phyloP scores from a whole-genome alignment of 2,888 invertebrate genomes.

The Leucoma salicis region DNA sequence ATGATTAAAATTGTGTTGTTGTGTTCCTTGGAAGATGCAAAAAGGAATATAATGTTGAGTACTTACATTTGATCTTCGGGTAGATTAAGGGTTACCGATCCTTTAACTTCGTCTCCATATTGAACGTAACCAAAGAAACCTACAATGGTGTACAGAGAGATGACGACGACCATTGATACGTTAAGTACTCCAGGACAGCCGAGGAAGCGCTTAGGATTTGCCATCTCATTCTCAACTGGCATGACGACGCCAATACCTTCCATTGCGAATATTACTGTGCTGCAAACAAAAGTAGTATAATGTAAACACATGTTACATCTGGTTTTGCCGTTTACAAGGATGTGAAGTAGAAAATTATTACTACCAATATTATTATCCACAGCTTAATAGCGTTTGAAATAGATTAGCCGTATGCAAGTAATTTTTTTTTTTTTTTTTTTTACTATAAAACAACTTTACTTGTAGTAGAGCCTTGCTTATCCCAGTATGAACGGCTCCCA shows the following conservation, averaged over 20 bases:
- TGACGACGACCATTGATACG: constrained; percentile 91
- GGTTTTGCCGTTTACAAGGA: too few relatives aligned
- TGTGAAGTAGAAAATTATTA: too few relatives aligned
- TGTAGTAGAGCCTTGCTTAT: too few relatives aligned
- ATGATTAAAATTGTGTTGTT: too few relatives aligned
- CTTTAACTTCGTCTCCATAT: constrained; percentile 87
- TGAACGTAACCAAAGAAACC: constrained; percentile 96
- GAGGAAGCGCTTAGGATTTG: constrained; percentile 89
- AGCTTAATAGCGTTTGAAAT: too few relatives aligned
- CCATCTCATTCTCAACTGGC: constrained; percentile 97
- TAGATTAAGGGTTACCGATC: constrained; percentile 93
- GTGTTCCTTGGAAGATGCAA: too few relatives aligned
- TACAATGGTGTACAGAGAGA: constrained; percentile 88
- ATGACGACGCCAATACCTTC: constrained; percentile 97
- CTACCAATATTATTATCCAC: too few relatives aligned
- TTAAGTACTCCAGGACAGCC: constrained; percentile 93
- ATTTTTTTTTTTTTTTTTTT: too few relatives aligned
- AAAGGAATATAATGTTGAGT: too few relatives aligned
- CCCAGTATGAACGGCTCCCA: too few relatives aligned
- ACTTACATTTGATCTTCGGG: constrained; percentile 86
- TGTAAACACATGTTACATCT: not conserved
- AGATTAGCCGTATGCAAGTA: too few relatives aligned
- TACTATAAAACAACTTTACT: too few relatives aligned
- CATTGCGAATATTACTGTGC: constrained; percentile 98
- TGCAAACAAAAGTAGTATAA: constrained; percentile 33